Evolutionary conservation across 2,888 invertebrate genomes (phyloP), one percentile per base, ranked within the genome.

Genomic region (Eristalis arbustorum): DNA sequence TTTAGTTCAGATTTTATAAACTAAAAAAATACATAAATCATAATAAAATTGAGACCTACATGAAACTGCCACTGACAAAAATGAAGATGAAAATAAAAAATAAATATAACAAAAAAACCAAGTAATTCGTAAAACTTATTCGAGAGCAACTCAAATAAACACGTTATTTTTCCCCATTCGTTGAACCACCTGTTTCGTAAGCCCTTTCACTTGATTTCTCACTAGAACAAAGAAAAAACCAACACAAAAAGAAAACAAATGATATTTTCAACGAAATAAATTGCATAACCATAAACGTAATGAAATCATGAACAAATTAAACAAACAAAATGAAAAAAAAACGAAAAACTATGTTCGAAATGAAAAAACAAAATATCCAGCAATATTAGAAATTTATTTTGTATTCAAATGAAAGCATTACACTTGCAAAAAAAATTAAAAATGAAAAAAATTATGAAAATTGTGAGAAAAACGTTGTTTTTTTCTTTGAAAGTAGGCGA

Each of bases 351-450:
- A 49, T 49, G 49, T 2, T 31, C 5, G 5, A 31, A 4, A 31
- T 31, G 5, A 31, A 31, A 31, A 31, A 31, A 11, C 2, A 42
- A 75, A 57, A 71, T 56, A 69, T 67, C 77, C 84, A 84, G 76
- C 80, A 88, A 84, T 88, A 88, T 67, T 71, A 84, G 37, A 77
- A 84, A 80, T 66, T 81, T 81, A 75, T 84, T 88, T 84, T 84
- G 42, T 81, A 81, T 81, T 77, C 14, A 71, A 66, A 59, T 40
- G 56, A 77, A 79, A 34, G 67, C 14, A 49, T 67, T 68, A 18
- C 4, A 49, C 0, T 5, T n/a, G n/a, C 61, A 49, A 66, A 71
- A 22, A 40, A 61, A 57, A 18, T 49, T 34, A 40, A 23, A 79
- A n/a, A n/a, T n/a, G n/a, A n/a, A 66, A 23, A 14, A 68, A 42